Evolutionary conservation across 1,140 invertebrate genomes (phyloP).

Genomic region (Caenorhabditis tropicalis): DNA sequence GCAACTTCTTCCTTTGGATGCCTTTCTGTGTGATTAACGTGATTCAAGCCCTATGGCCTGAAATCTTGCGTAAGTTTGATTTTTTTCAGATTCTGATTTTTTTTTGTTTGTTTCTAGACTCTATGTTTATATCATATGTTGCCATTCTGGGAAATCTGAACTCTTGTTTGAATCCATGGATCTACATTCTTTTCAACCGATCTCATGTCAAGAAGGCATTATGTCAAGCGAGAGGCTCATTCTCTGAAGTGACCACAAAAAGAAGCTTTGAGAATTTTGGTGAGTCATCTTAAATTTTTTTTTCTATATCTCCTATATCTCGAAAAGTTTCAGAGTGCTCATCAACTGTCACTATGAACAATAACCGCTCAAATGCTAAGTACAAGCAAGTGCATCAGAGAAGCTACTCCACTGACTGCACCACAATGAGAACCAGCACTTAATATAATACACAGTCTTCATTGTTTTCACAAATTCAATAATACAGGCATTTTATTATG

Average conservation of each 20-base stretch:
- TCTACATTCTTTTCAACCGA: conserved; percentile 79
- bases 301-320: not conserved
- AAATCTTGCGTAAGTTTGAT: conserved; percentile 54
- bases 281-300: not conserved
- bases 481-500: conserved; percentile 37
- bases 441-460: not conserved
- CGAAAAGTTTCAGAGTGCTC: not conserved
- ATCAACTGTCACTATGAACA: not conserved
- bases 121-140: conserved; percentile 77
- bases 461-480: not conserved
- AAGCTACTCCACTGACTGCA: not conserved
- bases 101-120: conserved; percentile 73
- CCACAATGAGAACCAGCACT: not conserved
- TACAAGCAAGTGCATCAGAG: not conserved
- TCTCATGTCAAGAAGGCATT: conserved; percentile 45
- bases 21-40: conserved; percentile 78
- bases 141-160: conserved; percentile 80
- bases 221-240: not conserved
- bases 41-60: conserved; percentile 64
- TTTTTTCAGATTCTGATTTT: not conserved
- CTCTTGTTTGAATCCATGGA: conserved; percentile 83
- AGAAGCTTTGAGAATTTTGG: conserved; percentile 18
- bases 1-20: conserved; percentile 80
- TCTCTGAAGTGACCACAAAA: not conserved
- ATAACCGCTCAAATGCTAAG: not conserved